phyloP scores from a whole-genome alignment of 1,140 invertebrate species.

The Lepidurus packardi region DNA sequence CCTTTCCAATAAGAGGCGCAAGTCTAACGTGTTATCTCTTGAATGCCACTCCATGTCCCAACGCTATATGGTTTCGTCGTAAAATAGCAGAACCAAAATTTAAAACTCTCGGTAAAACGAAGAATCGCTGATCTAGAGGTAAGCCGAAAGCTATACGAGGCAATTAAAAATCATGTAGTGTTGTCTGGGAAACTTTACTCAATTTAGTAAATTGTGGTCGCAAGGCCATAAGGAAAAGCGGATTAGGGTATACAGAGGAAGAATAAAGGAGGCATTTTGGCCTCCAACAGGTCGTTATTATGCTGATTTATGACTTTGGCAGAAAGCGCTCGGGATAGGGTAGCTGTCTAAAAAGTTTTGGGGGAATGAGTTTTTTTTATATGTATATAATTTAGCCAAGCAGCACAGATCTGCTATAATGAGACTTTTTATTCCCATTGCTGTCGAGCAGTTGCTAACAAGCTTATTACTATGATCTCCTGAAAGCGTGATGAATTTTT shows the following conservation, averaged over 20 bases:
- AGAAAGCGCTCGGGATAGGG: too few species aligned
- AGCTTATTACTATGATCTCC: constrained; percentile 7
- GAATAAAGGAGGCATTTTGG: too few species aligned
- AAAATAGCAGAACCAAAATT: background rate
- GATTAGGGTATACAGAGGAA: background rate
- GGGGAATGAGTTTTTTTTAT: too few species aligned
- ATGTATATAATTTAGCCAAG: too few species aligned
- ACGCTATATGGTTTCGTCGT: background rate
- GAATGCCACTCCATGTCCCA: background rate
- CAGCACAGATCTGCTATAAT: background rate
- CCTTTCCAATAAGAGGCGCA: background rate
- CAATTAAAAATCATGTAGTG: background rate
- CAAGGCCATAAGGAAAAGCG: background rate
- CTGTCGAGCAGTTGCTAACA: constrained; percentile 1
- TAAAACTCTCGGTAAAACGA: background rate
- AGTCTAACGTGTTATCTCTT: background rate
- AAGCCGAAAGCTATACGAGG: background rate
- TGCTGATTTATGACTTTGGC: too few species aligned
- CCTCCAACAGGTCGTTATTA: too few species aligned
- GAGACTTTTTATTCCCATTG: background rate
- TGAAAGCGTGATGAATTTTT: constrained; percentile 19
- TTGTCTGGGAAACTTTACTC: background rate
- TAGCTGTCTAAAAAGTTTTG: too few species aligned
- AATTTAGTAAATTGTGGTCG: background rate
- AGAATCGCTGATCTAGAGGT: background rate